phyloP scores from a whole-genome alignment of 2,113 vertebrate species.

The Apus apus region DNA sequence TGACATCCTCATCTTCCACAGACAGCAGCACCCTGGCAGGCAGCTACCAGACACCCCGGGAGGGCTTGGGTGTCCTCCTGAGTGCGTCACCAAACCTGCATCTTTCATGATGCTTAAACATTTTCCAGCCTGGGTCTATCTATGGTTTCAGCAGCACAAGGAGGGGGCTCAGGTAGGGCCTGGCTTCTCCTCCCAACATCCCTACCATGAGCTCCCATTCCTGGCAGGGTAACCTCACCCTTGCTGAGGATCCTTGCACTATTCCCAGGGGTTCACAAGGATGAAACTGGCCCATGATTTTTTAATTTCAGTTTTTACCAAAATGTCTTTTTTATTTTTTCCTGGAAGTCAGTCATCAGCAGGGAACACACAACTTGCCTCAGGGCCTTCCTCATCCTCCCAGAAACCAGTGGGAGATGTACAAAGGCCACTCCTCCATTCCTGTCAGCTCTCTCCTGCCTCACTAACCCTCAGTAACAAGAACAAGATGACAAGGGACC shows the following conservation, averaged over 20 bases:
- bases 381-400: background rate
- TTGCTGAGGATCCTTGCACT: background rate
- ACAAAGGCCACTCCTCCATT: background rate
- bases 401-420: accelerated
- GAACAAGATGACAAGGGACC: background rate
- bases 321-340: background rate
- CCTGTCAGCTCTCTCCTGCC: background rate
- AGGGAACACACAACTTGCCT: background rate
- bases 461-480: accelerated
- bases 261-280: background rate
- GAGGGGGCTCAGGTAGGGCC: background rate
- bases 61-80: conserved; percentile 7
- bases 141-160: background rate
- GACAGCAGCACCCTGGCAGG: background rate
- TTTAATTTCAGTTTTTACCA: background rate
- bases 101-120: conserved; percentile 15
- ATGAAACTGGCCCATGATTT: background rate
- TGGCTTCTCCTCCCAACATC: background rate
- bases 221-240: accelerated
- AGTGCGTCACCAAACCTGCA: background rate
- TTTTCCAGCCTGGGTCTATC: conserved; percentile 12
- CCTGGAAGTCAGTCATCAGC: background rate
- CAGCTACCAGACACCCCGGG: background rate
- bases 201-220: background rate
- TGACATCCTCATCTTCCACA: background rate